A percentile compares a stretch with the other conserved stretches of the same genome.
Evolutionary conservation across 37 sponge, comb jelly and placozoan species (phyloP).

Genomic region (Theonella swinhoei): DNA sequence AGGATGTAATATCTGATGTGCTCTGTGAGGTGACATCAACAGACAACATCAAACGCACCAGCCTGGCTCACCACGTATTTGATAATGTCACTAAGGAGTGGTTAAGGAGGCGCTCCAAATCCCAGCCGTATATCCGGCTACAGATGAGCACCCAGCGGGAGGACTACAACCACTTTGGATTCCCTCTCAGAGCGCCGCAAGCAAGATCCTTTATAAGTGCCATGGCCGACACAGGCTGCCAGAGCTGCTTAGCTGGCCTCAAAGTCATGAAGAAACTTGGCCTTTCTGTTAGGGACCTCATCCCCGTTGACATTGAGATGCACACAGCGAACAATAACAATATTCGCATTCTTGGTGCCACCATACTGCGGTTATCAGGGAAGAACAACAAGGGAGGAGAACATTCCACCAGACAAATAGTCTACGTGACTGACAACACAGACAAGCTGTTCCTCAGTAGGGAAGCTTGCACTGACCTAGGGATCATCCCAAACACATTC

Average conservation of each 20-base stretch:
- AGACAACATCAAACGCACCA: conserved; percentile 21
- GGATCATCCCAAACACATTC: conserved; percentile 13
- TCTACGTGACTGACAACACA: conserved; percentile 33
- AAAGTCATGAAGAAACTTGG: conserved; percentile 31
- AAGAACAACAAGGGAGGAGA: conserved; percentile 24
- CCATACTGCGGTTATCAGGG: conserved; percentile 32
- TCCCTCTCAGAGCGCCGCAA: neutral
- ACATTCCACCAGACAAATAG: conserved; percentile 30
- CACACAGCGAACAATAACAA: conserved; percentile 40
- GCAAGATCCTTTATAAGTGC: conserved; percentile 27
- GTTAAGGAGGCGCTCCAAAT: conserved; percentile 37
- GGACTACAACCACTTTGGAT: conserved; percentile 39
- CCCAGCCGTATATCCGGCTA: conserved; percentile 34
- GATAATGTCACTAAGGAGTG: conserved; percentile 20
- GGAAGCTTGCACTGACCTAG: conserved; percentile 6
- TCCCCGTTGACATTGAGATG: conserved; percentile 47
- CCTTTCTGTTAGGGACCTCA: conserved; percentile 35
- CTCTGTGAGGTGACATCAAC: conserved; percentile 32
- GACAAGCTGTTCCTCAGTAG: conserved; percentile 24
- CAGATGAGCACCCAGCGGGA: conserved; percentile 24
- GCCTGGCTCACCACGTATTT: conserved; percentile 34
- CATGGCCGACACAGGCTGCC: conserved; percentile 43
- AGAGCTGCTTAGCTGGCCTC: conserved; percentile 30
- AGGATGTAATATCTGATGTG: conserved; percentile 23
- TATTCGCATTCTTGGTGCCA: conserved; percentile 39